Evolutionary conservation across 2,888 invertebrate genomes (phyloP), one percentile per base, ranked within the genome.

Genomic region (Heliconius hortense): DNA sequence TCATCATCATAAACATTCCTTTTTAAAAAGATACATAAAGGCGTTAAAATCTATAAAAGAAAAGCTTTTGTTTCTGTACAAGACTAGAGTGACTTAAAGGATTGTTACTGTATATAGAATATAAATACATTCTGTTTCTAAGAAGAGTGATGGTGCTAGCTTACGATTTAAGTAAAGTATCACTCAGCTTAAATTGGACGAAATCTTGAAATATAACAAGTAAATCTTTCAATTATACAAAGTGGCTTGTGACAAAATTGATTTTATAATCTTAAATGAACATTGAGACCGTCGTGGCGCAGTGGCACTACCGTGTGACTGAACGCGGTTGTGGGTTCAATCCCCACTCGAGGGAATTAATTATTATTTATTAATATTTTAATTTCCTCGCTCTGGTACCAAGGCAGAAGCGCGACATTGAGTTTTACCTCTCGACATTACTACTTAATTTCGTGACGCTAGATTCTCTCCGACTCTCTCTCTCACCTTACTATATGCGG

Each of bases 61-160:
- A 48, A 48, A 48, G 43, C 43, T 48, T 48, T 48, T 48, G 48
- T 21, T 21, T 48, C 2, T 48, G 8, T 18, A 21, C 8, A 48
- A 21, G 8, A 48, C 18, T 2, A 48, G 18, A 48, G 5, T 48
- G 18, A 1, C 48, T 48, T 48, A 48, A 48, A 48, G 48, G 48
- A 48, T 21, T 48, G n/a, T 56, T 53, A 56, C n/a, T 56, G 11
- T n/a, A 26, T n/a, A 24, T 35, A 35, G 21, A 56, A 56, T n/a
- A 56, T 31, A 69, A 31, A 35, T 28, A 53, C 53, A 31, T 1
- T 7, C 24, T 68, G 5, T 53, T 13, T 68, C 28, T 24, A 4
- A 56, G 31, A 53, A 69, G 66, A 66, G 15, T 56, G 56, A 69
- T 72, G 39, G 62, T 75, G 53, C 66, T 60, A 31, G 24, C 66